Conservation (phyloP, 2,888 invertebrate genomes). For the Sphaerophoria rueppellii region DNA sequence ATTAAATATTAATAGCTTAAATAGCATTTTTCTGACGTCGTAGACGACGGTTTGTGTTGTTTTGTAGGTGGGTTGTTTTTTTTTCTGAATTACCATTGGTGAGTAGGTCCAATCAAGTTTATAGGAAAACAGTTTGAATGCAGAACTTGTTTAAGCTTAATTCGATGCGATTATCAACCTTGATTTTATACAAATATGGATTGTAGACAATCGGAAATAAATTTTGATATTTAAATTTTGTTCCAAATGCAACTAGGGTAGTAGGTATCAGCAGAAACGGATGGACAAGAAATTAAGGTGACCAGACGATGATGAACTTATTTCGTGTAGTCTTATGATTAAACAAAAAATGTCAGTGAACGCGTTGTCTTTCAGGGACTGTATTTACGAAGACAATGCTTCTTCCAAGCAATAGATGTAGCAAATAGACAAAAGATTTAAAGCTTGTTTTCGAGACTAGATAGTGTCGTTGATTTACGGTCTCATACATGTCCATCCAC, state of each 20-base stretch:
- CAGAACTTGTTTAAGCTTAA: neutral
- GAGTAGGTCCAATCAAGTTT: constrained; percentile 12
- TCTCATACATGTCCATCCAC: too few relatives aligned
- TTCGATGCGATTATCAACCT: constrained; percentile 17
- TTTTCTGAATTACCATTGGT: constrained; percentile 27
- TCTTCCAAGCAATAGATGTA: too few relatives aligned
- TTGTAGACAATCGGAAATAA: neutral
- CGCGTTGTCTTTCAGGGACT: too few relatives aligned
- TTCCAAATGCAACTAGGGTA: constrained; percentile 15
- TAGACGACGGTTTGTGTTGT: neutral
- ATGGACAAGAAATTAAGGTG: neutral
- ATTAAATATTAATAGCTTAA: constrained; percentile 5
- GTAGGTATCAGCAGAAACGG: neutral
- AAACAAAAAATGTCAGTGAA: too few relatives aligned
- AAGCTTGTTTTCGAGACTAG: too few relatives aligned
- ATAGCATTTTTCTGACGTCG: constrained; percentile 14
- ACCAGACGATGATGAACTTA: neutral
- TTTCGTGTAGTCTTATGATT: too few relatives aligned
- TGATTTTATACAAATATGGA: constrained; percentile 1
- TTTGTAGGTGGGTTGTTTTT: constrained; percentile 13
- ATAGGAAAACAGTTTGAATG: neutral
- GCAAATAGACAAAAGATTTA: too few relatives aligned
- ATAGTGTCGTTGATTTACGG: too few relatives aligned
- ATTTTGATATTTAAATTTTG: constrained; percentile 5
- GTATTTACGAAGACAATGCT: too few relatives aligned